Evolutionary conservation across 1,140 invertebrate genomes (phyloP).

Genomic region (Drosophila seguyi): DNA sequence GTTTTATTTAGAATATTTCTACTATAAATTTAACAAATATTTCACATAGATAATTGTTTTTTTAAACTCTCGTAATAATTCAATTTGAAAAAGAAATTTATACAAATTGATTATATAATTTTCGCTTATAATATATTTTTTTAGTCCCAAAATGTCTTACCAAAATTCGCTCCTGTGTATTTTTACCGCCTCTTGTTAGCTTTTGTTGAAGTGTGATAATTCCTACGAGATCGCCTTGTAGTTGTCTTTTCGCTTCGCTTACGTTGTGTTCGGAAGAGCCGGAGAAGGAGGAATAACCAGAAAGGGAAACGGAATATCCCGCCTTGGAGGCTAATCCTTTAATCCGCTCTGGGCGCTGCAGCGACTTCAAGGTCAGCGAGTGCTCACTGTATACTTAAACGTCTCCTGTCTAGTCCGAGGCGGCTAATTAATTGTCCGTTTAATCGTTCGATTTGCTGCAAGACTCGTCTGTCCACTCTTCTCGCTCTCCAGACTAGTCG

Average conservation of each 20-base stretch:
- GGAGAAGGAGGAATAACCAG: background rate
- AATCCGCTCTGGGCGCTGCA: constrained; percentile 54
- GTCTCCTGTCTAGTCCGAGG: constrained; percentile 34
- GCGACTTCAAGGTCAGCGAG: constrained; percentile 63
- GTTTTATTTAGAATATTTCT: too few species aligned
- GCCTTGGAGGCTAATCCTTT: constrained; percentile 66
- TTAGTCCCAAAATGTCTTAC: too few species aligned
- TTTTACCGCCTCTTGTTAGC: constrained; percentile 20
- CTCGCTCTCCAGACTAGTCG: background rate
- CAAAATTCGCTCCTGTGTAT: constrained; percentile 2
- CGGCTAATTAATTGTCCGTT: constrained; percentile 76
- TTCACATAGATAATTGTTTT: too few species aligned
- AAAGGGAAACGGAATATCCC: constrained; percentile 28
- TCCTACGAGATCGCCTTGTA: constrained; percentile 48
- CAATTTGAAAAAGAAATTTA: too few species aligned
- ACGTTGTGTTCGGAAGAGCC: constrained; percentile 31
- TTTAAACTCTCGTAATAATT: too few species aligned
- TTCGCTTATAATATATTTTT: too few species aligned
- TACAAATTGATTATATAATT: too few species aligned
- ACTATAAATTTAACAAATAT: too few species aligned
- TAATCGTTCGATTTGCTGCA: constrained; percentile 77
- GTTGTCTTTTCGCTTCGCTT: constrained; percentile 34
- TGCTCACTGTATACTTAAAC: constrained; percentile 24
- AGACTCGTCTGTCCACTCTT: constrained; percentile 32
- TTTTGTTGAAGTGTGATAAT: constrained; percentile 81